Evolutionary conservation across 2,113 vertebrate genomes (phyloP), one percentile per base, ranked within the genome.

Genomic region (Myxocyprinus asiaticus): DNA sequence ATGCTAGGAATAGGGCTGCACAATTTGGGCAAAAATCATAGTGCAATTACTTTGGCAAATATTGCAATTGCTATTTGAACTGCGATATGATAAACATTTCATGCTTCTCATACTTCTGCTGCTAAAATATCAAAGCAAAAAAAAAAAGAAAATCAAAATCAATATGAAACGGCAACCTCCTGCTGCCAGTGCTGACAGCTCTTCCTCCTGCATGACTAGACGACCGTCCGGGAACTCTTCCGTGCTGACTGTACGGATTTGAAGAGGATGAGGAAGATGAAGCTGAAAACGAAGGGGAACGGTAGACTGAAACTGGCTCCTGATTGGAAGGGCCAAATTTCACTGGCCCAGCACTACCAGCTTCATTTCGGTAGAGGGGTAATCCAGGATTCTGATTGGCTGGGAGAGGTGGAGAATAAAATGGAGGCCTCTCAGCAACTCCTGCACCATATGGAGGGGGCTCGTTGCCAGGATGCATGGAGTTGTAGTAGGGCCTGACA

Each of bases 301-400:
- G 89, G 71, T 91, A 93, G 56, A 89, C 76, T 0, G 92, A 86
- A 17, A 68, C 77, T 1, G 67, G 76, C 4, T 90, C 87, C 53
- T 88, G 91, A 83, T 85, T 90, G 73, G 83, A 2, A 17, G 87
- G 62, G 8, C 82, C 6, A 11, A 88, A 83, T 77, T 77, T 86
- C 7, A 48, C 85, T 0, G 73, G 81, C 3, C 81, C 50, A 12
- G 82, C 56, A 22, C 63, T 81, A 12, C 83, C 84, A 11, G 72
- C 85, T 69, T 81, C 85, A 68, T 88, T 86, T 45, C 90, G 85
- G 76, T 91, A 94, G 1, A 94, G 86, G 0, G 93, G 80, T 75
- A 93, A 10, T 67, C 92, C 89, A 9, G 88, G 87, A 83, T 89
- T 92, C 61, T 80, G 90, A 84, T 85, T 90, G 76, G 74, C 65